phyloP scores from a whole-genome alignment of 2,113 vertebrate species.

The Elaphurus davidianus region DNA sequence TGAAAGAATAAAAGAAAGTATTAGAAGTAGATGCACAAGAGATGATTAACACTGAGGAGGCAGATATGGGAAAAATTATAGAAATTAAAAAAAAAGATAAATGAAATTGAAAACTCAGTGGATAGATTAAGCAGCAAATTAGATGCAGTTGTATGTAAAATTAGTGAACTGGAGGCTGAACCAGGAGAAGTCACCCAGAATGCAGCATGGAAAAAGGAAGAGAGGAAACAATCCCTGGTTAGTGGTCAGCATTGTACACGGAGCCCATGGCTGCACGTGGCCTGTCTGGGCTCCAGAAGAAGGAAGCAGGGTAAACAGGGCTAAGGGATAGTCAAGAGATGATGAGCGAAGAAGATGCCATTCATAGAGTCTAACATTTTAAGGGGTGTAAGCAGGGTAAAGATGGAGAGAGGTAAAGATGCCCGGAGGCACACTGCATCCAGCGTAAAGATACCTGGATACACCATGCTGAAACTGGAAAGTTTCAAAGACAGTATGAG shows the following conservation, averaged over 20 bases:
- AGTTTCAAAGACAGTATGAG: neutral
- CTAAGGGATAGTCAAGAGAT: neutral
- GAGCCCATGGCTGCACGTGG: fast-evolving
- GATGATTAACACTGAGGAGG: neutral
- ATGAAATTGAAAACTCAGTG: neutral
- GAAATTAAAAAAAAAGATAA: neutral
- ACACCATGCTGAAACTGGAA: neutral
- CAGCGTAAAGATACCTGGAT: neutral
- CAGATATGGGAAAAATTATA: neutral
- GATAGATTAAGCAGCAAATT: neutral
- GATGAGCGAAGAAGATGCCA: neutral
- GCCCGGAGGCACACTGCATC: neutral
- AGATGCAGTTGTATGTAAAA: neutral
- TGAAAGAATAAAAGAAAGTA: neutral
- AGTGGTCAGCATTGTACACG: neutral
- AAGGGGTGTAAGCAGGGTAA: neutral
- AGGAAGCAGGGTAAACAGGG: neutral
- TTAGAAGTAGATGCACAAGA: neutral
- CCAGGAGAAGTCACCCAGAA: neutral
- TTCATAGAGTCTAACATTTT: neutral
- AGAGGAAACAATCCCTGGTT: too few relatives aligned
- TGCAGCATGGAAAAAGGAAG: neutral
- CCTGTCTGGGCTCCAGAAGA: neutral
- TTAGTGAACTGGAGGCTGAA: neutral
- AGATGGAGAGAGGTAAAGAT: neutral